Evolutionary conservation across 2,113 vertebrate genomes (phyloP), one percentile per base, ranked within the genome.

Genomic region (Sylvilagus bachmani): DNA sequence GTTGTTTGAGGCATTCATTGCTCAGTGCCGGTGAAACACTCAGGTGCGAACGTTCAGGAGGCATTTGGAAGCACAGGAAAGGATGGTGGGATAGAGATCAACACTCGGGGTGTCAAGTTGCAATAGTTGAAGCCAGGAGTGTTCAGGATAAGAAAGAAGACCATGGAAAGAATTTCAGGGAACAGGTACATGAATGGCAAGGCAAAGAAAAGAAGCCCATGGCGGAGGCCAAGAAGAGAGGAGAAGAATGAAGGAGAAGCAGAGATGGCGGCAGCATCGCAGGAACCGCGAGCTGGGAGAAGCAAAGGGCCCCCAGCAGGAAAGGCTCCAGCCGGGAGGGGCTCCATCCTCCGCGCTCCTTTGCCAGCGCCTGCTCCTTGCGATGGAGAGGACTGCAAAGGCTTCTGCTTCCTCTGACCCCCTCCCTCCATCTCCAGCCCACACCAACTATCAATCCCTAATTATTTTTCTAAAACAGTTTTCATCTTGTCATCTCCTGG

Each of bases 401-500:
- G 0, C n/a, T 58, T 71, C 12, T 24, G 27, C 49, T 53, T 61
- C 33, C 29, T 85, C 67, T 74, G n/a, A 49, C n/a, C 53, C 16
- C 11, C 14, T 51, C 14, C 78, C 73, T 74, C n/a, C 61, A 19
- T 87, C 77, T 79, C 51, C 31, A 89, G 27, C 36, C 69, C 55
- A 67, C 29, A 89, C 38, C 22, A 36, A 81, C 33, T 62, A 88
- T 36, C 62, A 70, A 49, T 81, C 80, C 82, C 58, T 93, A 80
- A 91, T 85, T 90, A 90, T 88, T 71, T 82, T 94, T 83, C 80
- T 93, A 55, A 81, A 94, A 80, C 51, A 55, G 13, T 93, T 93
- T 93, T 82, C 62, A 58, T 94, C 84, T 75, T 95, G 85, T 87
- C 78, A 84, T 78, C 62, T 29, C 53, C 33, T 86, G 70, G 62